These are phyloP conservation scores for Baronia brevicornis DNA, from an alignment of 2,888 invertebrate species.

Conservation along the genomic window DNA sequence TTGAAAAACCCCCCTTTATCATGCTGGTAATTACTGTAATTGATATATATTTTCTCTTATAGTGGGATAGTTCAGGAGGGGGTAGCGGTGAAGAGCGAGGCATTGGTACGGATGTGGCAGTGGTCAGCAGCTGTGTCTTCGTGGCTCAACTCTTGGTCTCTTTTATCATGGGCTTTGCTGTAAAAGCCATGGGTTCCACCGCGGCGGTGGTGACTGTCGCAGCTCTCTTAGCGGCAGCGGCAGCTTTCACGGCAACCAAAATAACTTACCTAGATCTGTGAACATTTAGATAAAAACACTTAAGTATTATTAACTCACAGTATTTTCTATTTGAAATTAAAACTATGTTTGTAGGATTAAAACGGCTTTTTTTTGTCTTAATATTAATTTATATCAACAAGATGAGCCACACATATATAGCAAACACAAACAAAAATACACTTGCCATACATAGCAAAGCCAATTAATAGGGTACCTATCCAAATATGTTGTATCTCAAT, in stretches of 20 bases:
- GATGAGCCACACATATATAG: too few species aligned
- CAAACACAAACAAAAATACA: too few species aligned
- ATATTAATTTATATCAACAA: too few species aligned
- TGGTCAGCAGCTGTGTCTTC: constrained; percentile 97
- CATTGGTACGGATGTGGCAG: constrained; percentile 94
- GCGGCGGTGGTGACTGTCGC: constrained; percentile 92
- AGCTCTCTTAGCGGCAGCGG: constrained; percentile 87
- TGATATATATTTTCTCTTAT: constrained; percentile 19
- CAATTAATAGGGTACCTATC: too few species aligned
- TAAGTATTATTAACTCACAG: neutral
- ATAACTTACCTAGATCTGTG: constrained; percentile 92
- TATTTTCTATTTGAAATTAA: constrained; percentile 4
- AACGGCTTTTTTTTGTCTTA: too few species aligned
- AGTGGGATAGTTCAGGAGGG: constrained; percentile 64
- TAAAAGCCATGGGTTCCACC: constrained; percentile 86
- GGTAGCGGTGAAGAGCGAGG: constrained; percentile 83
- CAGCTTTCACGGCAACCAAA: constrained; percentile 89
- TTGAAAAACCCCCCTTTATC: too few species aligned
- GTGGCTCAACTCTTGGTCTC: constrained; percentile 95
- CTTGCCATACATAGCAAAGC: too few species aligned
- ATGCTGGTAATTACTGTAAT: too few species aligned
- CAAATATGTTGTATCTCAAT: too few species aligned
- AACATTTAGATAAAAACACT: constrained; percentile 4
- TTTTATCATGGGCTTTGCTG: constrained; percentile 89
- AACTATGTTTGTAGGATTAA: too few species aligned